These are phyloP conservation scores for Phylloscopus collybita DNA, from an alignment of 2,797 vertebrate species.

Conservation along the genomic window DNA sequence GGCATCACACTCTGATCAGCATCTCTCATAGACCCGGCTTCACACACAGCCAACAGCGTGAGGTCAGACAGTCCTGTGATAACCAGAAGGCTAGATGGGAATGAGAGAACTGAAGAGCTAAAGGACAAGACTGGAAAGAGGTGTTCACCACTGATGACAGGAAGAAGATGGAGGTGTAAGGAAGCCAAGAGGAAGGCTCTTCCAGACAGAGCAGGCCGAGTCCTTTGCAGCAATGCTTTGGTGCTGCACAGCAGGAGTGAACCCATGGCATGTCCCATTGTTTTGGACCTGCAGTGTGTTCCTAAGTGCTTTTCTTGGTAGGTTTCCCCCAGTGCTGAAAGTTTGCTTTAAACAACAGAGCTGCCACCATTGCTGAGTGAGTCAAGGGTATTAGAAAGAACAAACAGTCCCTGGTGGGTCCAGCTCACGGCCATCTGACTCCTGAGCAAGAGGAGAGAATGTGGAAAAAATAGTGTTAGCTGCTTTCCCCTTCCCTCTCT, in stretches of 20 bases:
- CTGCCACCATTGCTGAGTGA: not conserved
- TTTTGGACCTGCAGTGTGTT: not conserved
- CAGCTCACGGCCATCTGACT: not conserved
- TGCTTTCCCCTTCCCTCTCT: not conserved
- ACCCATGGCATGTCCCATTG: fast-evolving
- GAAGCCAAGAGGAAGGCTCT: not conserved
- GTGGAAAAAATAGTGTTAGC: not conserved
- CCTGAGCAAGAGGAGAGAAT: not conserved
- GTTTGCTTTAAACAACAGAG: not conserved
- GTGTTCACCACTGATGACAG: not conserved
- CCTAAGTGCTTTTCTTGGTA: not conserved
- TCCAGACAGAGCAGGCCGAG: not conserved
- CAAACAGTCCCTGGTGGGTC: not conserved
- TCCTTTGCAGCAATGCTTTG: not conserved
- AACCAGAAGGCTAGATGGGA: not conserved
- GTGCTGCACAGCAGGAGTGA: not conserved
- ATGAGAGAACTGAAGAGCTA: not conserved
- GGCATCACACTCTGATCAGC: not conserved
- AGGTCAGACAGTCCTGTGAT: not conserved
- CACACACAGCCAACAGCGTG: fast-evolving
- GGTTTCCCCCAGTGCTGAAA: not conserved
- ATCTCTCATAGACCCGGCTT: not conserved
- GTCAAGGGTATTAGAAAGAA: not conserved
- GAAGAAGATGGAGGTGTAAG: not conserved
- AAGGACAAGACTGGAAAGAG: not conserved